These are phyloP conservation scores for Spodoptera exigua DNA, from an alignment of 2,888 invertebrate species.

Conservation along the genomic window DNA sequence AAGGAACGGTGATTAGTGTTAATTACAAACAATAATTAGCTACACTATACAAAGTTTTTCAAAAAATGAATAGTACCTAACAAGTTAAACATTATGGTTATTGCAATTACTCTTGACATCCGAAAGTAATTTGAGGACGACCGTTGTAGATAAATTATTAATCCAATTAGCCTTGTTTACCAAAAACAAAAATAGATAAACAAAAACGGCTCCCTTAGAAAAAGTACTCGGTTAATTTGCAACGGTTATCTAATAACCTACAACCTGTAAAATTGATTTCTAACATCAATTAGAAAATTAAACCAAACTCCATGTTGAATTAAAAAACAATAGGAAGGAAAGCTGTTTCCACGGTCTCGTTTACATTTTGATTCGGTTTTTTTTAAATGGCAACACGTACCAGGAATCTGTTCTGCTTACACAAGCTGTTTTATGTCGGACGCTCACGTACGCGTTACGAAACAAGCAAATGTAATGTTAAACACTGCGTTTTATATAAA, in stretches of 20 bases:
- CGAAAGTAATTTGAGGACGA: not conserved
- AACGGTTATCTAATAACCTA: slow-evolving; percentile 8
- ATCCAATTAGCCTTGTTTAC: slow-evolving; percentile 10
- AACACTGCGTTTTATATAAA: slow-evolving; percentile 19
- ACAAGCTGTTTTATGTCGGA: slow-evolving; percentile 37
- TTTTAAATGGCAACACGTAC: slow-evolving; percentile 47
- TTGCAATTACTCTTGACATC: no score
- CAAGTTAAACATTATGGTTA: not conserved
- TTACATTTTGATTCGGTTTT: slow-evolving; percentile 33
- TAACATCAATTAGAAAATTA: slow-evolving; percentile 33
- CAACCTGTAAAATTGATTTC: slow-evolving; percentile 22
- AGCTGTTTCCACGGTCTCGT: slow-evolving; percentile 45
- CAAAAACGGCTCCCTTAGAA: slow-evolving; percentile 15
- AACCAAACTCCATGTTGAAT: slow-evolving; percentile 13
- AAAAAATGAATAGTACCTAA: not conserved
- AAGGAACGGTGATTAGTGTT: slow-evolving; percentile 4
- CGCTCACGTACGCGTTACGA: slow-evolving; percentile 45
- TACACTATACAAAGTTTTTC: no score
- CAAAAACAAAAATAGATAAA: slow-evolving; percentile 15
- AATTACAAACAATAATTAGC: no score
- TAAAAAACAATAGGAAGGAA: slow-evolving; percentile 42
- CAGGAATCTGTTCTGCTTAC: slow-evolving; percentile 48
- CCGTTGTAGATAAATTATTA: slow-evolving; percentile 11
- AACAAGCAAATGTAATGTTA: slow-evolving; percentile 40
- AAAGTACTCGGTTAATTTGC: not conserved